Conservation (phyloP, 1,140 invertebrate genomes). For the Eubasilissa regina region DNA sequence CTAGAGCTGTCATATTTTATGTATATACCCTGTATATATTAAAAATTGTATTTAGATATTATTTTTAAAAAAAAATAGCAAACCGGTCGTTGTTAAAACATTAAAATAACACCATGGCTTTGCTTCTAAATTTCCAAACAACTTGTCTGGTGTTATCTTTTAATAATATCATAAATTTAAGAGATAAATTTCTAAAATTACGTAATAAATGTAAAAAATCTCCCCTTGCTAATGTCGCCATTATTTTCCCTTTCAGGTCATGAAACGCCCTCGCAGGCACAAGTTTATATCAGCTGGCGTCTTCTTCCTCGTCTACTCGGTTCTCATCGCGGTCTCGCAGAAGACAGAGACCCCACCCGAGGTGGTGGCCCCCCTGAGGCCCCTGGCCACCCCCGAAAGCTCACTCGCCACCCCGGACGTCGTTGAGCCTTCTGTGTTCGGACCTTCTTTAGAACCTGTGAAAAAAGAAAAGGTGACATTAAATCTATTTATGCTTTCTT, state of each 20-base stretch:
- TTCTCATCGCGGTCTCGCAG: conserved; percentile 70
- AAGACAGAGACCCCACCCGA: conserved; percentile 54
- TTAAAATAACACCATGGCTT: no score
- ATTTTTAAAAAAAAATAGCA: no score
- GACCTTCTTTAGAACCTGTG: neutral
- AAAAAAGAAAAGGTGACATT: conserved; percentile 27
- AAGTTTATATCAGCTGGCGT: conserved; percentile 72
- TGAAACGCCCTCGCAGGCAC: conserved; percentile 72
- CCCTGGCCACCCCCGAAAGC: conserved; percentile 5
- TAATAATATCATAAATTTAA: no score
- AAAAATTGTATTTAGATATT: no score
- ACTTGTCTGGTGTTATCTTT: no score
- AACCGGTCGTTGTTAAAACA: no score
- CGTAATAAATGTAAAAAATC: no score
- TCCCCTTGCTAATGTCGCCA: neutral
- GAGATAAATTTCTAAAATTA: no score
- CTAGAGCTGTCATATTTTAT: no score
- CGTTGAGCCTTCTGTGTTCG: neutral
- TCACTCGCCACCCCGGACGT: neutral
- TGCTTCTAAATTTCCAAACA: no score
- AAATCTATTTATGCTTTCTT: no score
- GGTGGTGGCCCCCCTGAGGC: conserved; percentile 57
- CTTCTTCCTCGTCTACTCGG: conserved; percentile 73
- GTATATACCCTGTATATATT: no score
- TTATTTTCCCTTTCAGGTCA: conserved; percentile 64